Conservation (phyloP, 2,797 vertebrate genomes). For the Phrynocephalus forsythii region DNA sequence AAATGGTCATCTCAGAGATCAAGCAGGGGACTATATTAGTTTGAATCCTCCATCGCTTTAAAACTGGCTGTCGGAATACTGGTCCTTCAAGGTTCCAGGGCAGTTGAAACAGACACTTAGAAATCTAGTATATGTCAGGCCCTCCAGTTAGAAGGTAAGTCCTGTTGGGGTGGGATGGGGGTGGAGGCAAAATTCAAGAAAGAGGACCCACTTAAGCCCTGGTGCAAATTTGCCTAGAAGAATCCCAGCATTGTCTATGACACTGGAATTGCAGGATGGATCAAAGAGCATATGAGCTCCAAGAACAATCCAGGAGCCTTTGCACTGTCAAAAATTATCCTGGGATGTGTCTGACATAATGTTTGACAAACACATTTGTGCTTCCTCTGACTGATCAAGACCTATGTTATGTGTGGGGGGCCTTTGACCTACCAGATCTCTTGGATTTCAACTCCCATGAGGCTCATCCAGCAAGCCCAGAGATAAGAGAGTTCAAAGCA, state of each 20-base stretch:
- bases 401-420: too few relatives aligned
- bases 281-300: not conserved
- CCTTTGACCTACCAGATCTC: not conserved
- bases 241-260: too few relatives aligned
- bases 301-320: not conserved
- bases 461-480: too few relatives aligned
- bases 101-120: not conserved
- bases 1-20: not conserved
- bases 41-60: not conserved
- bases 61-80: constrained; percentile 10
- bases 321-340: too few relatives aligned
- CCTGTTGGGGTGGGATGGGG: too few relatives aligned
- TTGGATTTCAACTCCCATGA: not conserved
- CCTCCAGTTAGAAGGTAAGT: not conserved
- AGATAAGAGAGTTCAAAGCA: too few relatives aligned
- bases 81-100: constrained; percentile 8
- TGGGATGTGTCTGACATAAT: too few relatives aligned
- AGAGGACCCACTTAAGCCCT: too few relatives aligned
- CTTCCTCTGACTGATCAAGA: too few relatives aligned
- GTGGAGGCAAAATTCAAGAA: not conserved
- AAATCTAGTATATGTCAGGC: not conserved
- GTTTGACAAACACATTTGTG: not conserved
- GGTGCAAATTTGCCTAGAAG: not conserved
- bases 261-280: too few relatives aligned
- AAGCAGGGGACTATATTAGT: not conserved